phyloP scores from a whole-genome alignment of 2,888 invertebrate genomes.

The Patella ulyssiponensis region DNA sequence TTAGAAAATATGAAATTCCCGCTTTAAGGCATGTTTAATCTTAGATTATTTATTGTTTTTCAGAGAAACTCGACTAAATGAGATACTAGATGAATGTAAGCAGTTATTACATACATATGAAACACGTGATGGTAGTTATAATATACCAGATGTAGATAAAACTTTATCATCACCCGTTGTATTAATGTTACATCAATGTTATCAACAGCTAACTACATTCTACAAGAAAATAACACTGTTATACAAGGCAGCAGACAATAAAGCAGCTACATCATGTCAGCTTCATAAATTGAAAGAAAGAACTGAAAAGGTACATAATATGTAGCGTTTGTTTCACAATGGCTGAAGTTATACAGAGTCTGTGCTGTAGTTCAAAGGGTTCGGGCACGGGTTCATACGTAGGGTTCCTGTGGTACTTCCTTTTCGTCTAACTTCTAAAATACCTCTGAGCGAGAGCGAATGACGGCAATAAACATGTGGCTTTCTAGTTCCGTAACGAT shows the following conservation, averaged over 20 bases:
- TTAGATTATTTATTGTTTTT: neutral
- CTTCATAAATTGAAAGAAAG: conserved; percentile 21
- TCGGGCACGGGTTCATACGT: too few species aligned
- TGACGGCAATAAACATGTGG: too few species aligned
- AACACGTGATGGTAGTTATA: conserved; percentile 38
- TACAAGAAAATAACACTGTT: conserved; percentile 30
- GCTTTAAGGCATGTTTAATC: too few species aligned
- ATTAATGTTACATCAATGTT: conserved; percentile 25
- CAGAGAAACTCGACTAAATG: conserved; percentile 48
- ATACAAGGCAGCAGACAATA: conserved; percentile 33
- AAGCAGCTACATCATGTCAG: conserved; percentile 19
- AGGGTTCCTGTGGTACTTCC: too few species aligned
- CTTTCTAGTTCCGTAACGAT: too few species aligned
- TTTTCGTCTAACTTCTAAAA: too few species aligned
- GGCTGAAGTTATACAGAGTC: too few species aligned
- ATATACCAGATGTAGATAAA: conserved; percentile 35
- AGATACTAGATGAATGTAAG: conserved; percentile 40
- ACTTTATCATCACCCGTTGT: conserved; percentile 31
- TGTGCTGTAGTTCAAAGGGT: too few species aligned
- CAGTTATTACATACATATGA: conserved; percentile 44
- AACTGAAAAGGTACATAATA: conserved; percentile 14
- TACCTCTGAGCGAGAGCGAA: too few species aligned
- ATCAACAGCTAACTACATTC: conserved; percentile 23
- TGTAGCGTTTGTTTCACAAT: too few species aligned
- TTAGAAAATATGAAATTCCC: too few species aligned